These are phyloP conservation scores for Thelaira solivaga DNA, from an alignment of 2,888 invertebrate genomes.

Conservation along the genomic window DNA sequence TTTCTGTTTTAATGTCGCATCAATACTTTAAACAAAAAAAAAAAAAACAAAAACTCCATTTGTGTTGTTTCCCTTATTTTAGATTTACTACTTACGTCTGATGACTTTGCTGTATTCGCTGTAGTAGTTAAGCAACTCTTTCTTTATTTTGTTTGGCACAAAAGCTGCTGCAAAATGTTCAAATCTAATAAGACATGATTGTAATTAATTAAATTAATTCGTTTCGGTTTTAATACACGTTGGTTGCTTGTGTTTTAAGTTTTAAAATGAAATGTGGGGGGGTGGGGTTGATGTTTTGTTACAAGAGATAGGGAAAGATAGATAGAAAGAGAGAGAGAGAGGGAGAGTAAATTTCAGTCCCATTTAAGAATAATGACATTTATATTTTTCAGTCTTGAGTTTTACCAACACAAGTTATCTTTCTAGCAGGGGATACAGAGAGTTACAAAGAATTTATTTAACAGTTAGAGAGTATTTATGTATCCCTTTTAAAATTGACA, in stretches of 20 bases:
- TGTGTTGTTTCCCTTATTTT: slow-evolving; percentile 17
- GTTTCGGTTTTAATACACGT: slow-evolving; percentile 77
- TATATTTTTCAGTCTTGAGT: slow-evolving; percentile 24
- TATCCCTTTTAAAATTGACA: slow-evolving; percentile 70
- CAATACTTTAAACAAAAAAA: slow-evolving; percentile 45
- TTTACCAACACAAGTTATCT: too few species aligned
- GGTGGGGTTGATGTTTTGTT: slow-evolving; percentile 3
- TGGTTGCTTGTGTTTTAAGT: slow-evolving; percentile 68
- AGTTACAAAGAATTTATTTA: background rate
- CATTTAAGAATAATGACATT: slow-evolving; percentile 57
- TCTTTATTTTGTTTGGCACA: too few species aligned
- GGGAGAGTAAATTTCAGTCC: too few species aligned
- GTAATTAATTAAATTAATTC: slow-evolving; percentile 78
- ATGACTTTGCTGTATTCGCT: background rate
- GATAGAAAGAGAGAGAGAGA: too few species aligned
- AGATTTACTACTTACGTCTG: slow-evolving; percentile 1
- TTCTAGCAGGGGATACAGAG: too few species aligned
- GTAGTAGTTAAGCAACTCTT: slow-evolving; percentile 19
- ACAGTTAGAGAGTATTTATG: background rate
- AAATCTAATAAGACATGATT: slow-evolving; percentile 77
- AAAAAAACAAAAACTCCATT: too few species aligned
- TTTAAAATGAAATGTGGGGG: background rate
- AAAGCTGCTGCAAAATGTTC: slow-evolving; percentile 61
- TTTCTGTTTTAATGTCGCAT: slow-evolving; percentile 56
- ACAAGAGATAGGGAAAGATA: too few species aligned